phyloP scores from a whole-genome alignment of 2,113 vertebrate species.

The Empidonax alnorum region DNA sequence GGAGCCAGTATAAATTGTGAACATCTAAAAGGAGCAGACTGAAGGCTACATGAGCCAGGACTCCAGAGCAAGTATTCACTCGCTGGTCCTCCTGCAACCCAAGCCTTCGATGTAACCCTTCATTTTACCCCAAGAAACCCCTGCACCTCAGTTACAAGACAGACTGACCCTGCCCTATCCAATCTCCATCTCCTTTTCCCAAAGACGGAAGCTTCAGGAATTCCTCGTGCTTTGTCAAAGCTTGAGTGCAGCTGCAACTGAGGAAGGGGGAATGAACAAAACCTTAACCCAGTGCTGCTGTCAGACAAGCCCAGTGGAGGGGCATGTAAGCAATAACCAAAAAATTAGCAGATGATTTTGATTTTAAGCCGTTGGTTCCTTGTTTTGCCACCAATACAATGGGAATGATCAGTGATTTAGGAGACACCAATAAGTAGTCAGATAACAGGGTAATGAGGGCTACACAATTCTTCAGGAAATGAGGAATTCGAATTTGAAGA shows the following conservation, averaged over 20 bases:
- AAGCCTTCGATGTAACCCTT: neutral
- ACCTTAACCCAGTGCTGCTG: neutral
- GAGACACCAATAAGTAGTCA: neutral
- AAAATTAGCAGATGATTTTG: neutral
- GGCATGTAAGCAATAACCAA: neutral
- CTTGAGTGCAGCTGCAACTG: neutral
- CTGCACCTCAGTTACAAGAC: neutral
- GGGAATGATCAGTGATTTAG: neutral
- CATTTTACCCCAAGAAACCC: neutral
- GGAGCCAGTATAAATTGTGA: fast-evolving
- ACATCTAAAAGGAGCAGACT: neutral
- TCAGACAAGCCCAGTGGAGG: neutral
- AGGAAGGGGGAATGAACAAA: neutral
- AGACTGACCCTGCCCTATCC: neutral
- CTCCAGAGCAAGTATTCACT: fast-evolving
- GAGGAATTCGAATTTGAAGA: neutral
- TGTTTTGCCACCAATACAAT: neutral
- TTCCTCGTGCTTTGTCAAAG: neutral
- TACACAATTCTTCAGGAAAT: neutral
- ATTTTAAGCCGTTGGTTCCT: neutral
- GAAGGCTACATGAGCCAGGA: neutral
- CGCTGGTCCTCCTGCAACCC: neutral
- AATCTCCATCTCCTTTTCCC: neutral
- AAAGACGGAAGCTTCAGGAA: neutral
- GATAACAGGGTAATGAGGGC: neutral